Conservation (phyloP, 2,888 invertebrate genomes). For the Perizoma affinitatum region DNA sequence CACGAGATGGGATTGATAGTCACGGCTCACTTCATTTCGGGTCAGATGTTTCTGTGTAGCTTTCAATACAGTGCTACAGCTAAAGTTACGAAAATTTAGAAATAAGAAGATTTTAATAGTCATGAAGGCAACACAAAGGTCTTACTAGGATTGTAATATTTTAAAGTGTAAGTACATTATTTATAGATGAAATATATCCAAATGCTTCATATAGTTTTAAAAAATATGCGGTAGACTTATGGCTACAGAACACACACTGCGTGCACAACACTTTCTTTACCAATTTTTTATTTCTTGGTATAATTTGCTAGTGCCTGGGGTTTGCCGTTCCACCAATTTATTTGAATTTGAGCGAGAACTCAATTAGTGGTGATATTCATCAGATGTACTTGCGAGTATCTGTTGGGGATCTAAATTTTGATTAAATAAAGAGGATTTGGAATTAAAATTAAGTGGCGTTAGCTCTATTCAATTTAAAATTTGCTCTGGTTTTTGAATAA, state of each 20-base stretch:
- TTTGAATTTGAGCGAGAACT: constrained; percentile 70
- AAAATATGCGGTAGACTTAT: no score
- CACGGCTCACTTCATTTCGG: no score
- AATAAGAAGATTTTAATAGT: no score
- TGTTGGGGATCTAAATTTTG: constrained; percentile 30
- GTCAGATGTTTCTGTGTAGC: no score
- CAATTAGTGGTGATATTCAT: constrained; percentile 67
- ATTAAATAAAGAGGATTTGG: constrained; percentile 3
- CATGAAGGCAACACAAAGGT: no score
- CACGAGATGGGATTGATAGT: no score
- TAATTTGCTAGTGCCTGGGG: constrained; percentile 73
- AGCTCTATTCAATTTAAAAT: background rate
- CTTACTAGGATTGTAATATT: no score
- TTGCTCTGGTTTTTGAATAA: background rate
- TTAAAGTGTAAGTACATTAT: no score
- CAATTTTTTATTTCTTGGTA: constrained; percentile 66
- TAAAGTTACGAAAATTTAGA: no score
- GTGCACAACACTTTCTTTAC: constrained; percentile 2
- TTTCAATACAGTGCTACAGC: no score
- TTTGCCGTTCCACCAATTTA: constrained; percentile 67
- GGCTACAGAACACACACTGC: background rate
- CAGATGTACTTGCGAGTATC: constrained; percentile 36
- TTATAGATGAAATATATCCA: no score
- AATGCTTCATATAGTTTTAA: no score
- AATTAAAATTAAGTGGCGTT: background rate